Conservation (phyloP, 2,888 invertebrate genomes). For the Drosophila aldrichi region DNA sequence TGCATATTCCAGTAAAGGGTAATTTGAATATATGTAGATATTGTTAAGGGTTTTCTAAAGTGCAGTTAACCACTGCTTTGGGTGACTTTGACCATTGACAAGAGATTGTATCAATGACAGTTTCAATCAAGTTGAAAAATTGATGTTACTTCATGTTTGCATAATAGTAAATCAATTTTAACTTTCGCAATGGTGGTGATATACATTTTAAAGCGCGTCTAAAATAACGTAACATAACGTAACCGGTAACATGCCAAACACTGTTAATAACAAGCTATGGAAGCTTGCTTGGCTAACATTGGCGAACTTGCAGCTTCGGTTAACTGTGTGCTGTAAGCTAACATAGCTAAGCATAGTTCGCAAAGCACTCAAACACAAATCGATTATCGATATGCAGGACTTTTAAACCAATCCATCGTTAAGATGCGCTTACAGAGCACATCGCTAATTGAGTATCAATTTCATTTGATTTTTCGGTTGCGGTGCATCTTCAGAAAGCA, state of each 20-base stretch:
- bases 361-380: neutral
- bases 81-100: neutral
- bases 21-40: too few relatives aligned
- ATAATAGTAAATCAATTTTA: neutral
- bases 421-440: neutral
- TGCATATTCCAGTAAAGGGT: neutral
- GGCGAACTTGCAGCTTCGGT: neutral
- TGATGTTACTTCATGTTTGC: neutral
- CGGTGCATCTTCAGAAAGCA: conserved; percentile 60
- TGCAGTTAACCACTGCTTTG: neutral
- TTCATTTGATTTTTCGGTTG: conserved; percentile 49
- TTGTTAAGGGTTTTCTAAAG: neutral
- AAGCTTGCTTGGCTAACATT: neutral
- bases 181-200: neutral
- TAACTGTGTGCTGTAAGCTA: neutral
- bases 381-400: conserved; percentile 10
- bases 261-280: too few relatives aligned
- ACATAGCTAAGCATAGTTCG: neutral
- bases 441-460: conserved; percentile 38
- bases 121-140: neutral
- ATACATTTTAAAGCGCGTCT: too few relatives aligned
- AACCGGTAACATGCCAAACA: neutral
- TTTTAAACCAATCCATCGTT: neutral
- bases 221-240: neutral
- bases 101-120: neutral